Conservation (phyloP, 2,113 vertebrate species). For the Caretta caretta region DNA sequence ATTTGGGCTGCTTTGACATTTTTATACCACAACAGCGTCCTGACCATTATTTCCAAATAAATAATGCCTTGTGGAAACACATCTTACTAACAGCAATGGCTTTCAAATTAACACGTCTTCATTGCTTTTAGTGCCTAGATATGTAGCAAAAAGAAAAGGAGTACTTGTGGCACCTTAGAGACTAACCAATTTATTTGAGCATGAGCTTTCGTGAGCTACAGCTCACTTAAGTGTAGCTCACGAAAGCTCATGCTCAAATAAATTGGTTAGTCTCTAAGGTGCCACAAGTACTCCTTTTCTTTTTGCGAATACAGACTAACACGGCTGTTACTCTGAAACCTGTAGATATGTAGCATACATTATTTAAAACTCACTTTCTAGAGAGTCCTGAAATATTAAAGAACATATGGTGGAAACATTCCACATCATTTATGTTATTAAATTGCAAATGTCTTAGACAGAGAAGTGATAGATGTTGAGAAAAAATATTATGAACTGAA, state of each 20-base stretch:
- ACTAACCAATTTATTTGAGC: too few relatives aligned
- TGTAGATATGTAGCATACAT: rapidly evolving
- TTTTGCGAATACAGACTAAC: too few relatives aligned
- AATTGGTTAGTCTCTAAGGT: too few relatives aligned
- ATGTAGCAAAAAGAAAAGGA: neutral
- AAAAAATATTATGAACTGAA: neutral
- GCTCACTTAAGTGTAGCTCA: too few relatives aligned
- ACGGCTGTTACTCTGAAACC: too few relatives aligned
- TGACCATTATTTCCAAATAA: neutral
- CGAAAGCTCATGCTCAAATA: too few relatives aligned
- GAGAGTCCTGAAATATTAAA: constrained; percentile 2
- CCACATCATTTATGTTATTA: neutral
- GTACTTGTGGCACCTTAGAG: too few relatives aligned
- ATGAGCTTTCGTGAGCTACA: too few relatives aligned
- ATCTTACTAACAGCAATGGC: neutral
- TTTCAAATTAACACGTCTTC: neutral
- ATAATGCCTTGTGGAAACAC: neutral
- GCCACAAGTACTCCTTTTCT: too few relatives aligned
- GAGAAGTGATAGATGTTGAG: rapidly evolving
- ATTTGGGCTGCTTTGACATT: neutral
- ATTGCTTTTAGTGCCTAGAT: rapidly evolving
- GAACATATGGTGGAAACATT: neutral
- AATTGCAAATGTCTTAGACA: neutral
- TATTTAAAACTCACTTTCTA: neutral
- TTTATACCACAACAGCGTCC: neutral